A percentile compares a stretch with the other conserved stretches of the same genome.
These are phyloP conservation scores for Sminthurides aquaticus DNA, from an alignment of 2,888 invertebrate species.

Conservation along the genomic window DNA sequence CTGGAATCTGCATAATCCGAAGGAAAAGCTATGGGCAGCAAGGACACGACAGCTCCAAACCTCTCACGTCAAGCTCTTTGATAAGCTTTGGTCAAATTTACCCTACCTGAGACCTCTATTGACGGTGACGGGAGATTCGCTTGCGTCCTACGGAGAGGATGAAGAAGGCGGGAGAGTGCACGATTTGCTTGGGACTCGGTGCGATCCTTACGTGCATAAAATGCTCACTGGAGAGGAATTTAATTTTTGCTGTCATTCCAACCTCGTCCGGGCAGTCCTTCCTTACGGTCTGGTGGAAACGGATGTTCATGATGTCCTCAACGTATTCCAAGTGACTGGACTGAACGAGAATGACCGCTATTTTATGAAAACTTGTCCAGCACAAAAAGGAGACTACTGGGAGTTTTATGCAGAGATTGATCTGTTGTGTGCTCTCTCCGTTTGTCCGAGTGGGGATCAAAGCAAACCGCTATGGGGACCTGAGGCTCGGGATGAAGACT, in stretches of 20 bases:
- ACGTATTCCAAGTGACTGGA: slow-evolving; percentile 52
- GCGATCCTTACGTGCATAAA: slow-evolving; percentile 51
- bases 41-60: slow-evolving; percentile 51
- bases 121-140: slow-evolving; percentile 50
- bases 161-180: slow-evolving; percentile 50
- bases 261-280: slow-evolving; percentile 48
- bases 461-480: slow-evolving; percentile 37
- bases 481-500: slow-evolving; percentile 29
- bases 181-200: slow-evolving; percentile 50
- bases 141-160: slow-evolving; percentile 50
- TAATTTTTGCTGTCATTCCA: slow-evolving; percentile 50
- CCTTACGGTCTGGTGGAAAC: slow-evolving; percentile 48
- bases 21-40: slow-evolving; percentile 49
- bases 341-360: slow-evolving; percentile 50
- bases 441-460: slow-evolving; percentile 48
- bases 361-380: slow-evolving; percentile 52
- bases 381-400: slow-evolving; percentile 50
- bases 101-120: slow-evolving; percentile 51
- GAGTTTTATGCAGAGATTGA: slow-evolving; percentile 52
- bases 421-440: slow-evolving; percentile 49
- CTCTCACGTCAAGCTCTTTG: slow-evolving; percentile 49
- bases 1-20: slow-evolving; percentile 50
- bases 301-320: slow-evolving; percentile 53
- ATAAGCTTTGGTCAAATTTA: slow-evolving; percentile 50
- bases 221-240: slow-evolving; percentile 50